Evolutionary conservation across 2,797 vertebrate species (phyloP).

Genomic region (Cirrhinus mrigala): DNA sequence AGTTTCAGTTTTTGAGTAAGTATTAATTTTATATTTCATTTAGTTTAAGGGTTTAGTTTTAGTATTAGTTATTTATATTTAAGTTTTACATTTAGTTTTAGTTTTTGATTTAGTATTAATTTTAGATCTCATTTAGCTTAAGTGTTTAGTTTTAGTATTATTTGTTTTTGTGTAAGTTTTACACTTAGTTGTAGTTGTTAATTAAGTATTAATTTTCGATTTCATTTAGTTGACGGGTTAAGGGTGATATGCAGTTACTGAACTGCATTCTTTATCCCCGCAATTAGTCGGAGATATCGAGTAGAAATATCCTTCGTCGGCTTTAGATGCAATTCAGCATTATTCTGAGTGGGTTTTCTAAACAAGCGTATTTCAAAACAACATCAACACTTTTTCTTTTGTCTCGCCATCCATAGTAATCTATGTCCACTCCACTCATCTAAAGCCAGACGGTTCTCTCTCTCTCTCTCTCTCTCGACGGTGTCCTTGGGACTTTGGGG

Average conservation of each 20-base stretch:
- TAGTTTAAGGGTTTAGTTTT: too few relatives aligned
- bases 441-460: neutral
- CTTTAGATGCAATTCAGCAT: neutral
- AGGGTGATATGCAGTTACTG: too few relatives aligned
- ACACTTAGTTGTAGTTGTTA: neutral
- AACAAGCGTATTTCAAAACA: neutral
- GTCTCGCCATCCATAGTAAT: neutral
- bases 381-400: neutral
- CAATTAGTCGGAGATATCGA: neutral
- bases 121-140: too few relatives aligned
- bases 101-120: too few relatives aligned
- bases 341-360: neutral
- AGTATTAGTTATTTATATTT: too few relatives aligned
- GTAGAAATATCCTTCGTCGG: neutral
- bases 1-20: neutral
- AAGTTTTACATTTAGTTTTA: too few relatives aligned
- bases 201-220: too few relatives aligned
- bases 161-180: too few relatives aligned
- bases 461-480: neutral
- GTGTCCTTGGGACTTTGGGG: slow-evolving; percentile 48
- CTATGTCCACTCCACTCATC: slow-evolving; percentile 26
- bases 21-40: neutral
- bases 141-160: too few relatives aligned
- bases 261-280: too few relatives aligned
- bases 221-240: too few relatives aligned